Percentiles rank a stretch among this genome's conserved stretches.
Evolutionary conservation across 2,888 invertebrate species (phyloP).

Genomic region (Drosophila mercatorum): DNA sequence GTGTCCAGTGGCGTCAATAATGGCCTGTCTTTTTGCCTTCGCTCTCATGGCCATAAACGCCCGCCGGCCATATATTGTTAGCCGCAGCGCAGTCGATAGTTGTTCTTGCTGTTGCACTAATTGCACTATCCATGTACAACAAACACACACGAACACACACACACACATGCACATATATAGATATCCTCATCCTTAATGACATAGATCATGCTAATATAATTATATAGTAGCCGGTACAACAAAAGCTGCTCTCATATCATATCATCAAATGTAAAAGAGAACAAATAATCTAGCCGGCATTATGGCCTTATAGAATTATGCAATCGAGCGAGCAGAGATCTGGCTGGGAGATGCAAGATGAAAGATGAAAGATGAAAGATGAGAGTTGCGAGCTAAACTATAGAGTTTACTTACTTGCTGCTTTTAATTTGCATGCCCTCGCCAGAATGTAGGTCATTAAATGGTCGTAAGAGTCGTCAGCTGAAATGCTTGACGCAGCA

Average conservation of each 20-base stretch:
- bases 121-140: slow-evolving; percentile 60
- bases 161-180: not conserved
- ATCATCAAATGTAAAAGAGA: slow-evolving; percentile 51
- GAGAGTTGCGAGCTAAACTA: slow-evolving; percentile 18
- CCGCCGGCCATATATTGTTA: slow-evolving; percentile 75
- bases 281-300: slow-evolving; percentile 36
- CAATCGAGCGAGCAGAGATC: slow-evolving; percentile 35
- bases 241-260: slow-evolving; percentile 65
- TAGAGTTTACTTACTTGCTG: slow-evolving; percentile 3
- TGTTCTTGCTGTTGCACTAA: slow-evolving; percentile 67
- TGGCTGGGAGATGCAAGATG: not conserved
- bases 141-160: slow-evolving; percentile 4
- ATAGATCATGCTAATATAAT: slow-evolving; percentile 80
- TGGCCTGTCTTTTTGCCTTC: slow-evolving; percentile 74
- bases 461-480: slow-evolving; percentile 41
- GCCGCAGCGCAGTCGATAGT: slow-evolving; percentile 74
- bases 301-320: slow-evolving; percentile 44
- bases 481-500: slow-evolving; percentile 59
- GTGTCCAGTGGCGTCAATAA: slow-evolving; percentile 79
- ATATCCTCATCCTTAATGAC: slow-evolving; percentile 60
- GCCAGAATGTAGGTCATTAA: slow-evolving; percentile 58
- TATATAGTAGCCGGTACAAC: slow-evolving; percentile 61
- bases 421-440: slow-evolving; percentile 43
- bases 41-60: slow-evolving; percentile 73
- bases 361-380: not conserved